These are phyloP conservation scores for Alethe castanea DNA, from an alignment of 2,113 vertebrate species.

Conservation along the genomic window DNA sequence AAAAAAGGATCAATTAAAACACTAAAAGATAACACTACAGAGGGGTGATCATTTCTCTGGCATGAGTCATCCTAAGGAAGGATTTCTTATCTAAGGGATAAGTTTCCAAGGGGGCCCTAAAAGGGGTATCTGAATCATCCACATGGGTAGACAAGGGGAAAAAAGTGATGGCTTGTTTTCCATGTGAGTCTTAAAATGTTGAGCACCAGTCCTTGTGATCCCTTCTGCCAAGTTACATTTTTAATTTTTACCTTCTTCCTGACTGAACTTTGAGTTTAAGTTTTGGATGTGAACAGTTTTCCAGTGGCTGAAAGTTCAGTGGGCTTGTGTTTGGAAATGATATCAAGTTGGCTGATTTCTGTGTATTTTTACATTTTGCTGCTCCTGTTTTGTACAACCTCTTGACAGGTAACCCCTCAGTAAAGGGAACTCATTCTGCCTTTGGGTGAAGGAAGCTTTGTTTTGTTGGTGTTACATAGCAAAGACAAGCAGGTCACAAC, in stretches of 20 bases:
- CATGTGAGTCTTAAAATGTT: not conserved
- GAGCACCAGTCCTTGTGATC: not conserved
- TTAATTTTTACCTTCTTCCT: not conserved
- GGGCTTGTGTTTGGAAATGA: not conserved
- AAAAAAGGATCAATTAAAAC: too few relatives aligned
- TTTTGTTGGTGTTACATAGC: not conserved
- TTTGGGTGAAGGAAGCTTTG: not conserved
- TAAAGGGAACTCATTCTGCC: not conserved
- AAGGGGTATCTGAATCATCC: too few relatives aligned
- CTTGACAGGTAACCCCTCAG: not conserved
- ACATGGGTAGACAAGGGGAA: not conserved
- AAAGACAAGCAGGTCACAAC: not conserved
- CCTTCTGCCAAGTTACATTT: not conserved
- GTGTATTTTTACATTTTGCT: not conserved
- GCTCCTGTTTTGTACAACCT: not conserved
- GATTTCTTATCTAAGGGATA: too few relatives aligned
- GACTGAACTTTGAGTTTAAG: not conserved
- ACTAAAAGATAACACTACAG: too few relatives aligned
- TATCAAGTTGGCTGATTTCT: not conserved
- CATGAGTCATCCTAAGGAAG: too few relatives aligned
- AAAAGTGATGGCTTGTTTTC: not conserved
- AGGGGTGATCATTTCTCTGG: too few relatives aligned
- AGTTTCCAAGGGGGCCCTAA: too few relatives aligned
- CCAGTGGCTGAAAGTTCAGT: not conserved
- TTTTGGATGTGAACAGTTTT: not conserved